Percentiles rank a stretch among this genome's conserved stretches.
These are phyloP conservation scores for Aphelenchoides fujianensis DNA, from an alignment of 1,140 invertebrate species.

Conservation along the genomic window DNA sequence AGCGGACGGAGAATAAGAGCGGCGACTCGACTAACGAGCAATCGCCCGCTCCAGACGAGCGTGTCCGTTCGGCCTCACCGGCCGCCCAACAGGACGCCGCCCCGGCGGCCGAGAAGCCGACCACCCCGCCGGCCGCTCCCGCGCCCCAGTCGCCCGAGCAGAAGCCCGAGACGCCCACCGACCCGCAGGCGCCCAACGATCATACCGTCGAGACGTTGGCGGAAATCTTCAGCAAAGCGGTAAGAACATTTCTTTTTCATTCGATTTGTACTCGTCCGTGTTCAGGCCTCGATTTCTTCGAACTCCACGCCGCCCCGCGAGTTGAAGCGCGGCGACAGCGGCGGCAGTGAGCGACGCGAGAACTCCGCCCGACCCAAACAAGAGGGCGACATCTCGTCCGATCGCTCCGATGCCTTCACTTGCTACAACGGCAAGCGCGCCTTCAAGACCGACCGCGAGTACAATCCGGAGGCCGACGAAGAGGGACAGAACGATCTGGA, in stretches of 20 bases:
- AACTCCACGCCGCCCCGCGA: background rate
- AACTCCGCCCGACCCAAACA: too few species aligned
- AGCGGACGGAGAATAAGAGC: too few species aligned
- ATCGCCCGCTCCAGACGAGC: background rate
- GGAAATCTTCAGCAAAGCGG: background rate
- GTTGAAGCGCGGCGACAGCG: background rate
- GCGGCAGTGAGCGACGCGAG: background rate
- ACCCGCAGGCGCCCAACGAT: background rate
- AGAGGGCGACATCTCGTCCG: background rate
- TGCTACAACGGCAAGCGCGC: background rate
- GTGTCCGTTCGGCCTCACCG: background rate
- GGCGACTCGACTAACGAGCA: background rate
- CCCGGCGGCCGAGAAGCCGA: background rate
- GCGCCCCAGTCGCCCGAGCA: background rate
- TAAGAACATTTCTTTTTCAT: background rate
- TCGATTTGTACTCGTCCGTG: background rate
- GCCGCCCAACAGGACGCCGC: background rate
- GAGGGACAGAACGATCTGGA: slow-evolving; percentile 6
- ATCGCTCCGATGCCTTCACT: slow-evolving; percentile 1
- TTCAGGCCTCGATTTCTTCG: slow-evolving; percentile 1
- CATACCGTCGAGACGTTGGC: background rate
- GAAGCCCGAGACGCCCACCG: background rate
- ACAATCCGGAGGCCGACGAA: background rate
- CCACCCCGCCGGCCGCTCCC: background rate
- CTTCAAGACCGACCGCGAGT: slow-evolving; percentile 16